Base-by-base conservation (phyloP, 2,113 vertebrate species). In the Megaceryle maxima region DNA sequence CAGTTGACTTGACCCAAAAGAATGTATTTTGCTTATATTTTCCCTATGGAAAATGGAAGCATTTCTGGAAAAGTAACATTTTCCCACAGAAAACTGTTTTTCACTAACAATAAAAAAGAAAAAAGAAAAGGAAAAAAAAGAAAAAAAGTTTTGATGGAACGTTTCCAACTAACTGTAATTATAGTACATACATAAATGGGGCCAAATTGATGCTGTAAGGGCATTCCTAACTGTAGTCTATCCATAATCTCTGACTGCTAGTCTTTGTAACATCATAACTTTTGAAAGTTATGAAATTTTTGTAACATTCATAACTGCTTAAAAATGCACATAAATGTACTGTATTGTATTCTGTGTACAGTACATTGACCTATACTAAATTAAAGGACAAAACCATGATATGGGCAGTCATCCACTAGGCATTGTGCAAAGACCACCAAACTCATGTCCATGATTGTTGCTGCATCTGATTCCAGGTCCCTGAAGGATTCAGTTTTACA, bases 121-220 rank as follows among this genome's bases (percentile, higher is more conserved):
- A 51, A 13, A 68, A 70, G 11, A 12, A 13, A 35, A 22, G 20
- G 16, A 48, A 25, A 50, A 51, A 51, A 13, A 50, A 46, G 19
- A 46, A 56, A 53, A 62, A 4, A 67, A 6, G 15, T 39, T 86
- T 68, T 66, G 12, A 87, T 95, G 88, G 92, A 94, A 73, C 16
- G 9, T 33, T 91, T 93, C 88, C 96, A 97, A 76, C 16, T 63
- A 94, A 25, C 63, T 94, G 88, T 95, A 96, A 97, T 97, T 96
- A 92, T 66, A 92, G 26, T 59, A 29, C 57, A 84, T 84, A 92
- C 22, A 95, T 89, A 69, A 95, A 95, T 87, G 20, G 11, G 62
- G 37, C 41, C 91, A 96, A 89, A 95, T 46, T 82, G 81, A 70
- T 90, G 83, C 63, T 94, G 19, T 92, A 89, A 94, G 80, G 83